Evolutionary conservation across 2,888 invertebrate species (phyloP).

Genomic region (Parnassius orleans): DNA sequence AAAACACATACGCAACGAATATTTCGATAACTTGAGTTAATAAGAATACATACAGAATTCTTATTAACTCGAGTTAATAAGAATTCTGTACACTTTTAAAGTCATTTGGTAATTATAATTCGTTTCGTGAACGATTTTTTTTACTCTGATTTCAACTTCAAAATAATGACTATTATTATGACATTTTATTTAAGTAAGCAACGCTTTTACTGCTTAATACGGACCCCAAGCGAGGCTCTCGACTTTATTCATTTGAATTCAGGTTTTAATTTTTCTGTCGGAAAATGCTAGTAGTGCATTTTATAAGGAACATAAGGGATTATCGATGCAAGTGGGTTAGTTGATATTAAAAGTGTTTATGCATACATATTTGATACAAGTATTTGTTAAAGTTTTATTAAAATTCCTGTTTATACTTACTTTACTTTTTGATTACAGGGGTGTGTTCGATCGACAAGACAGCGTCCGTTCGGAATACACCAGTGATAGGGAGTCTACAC

Average conservation of each 20-base stretch:
- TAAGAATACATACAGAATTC: too few species aligned
- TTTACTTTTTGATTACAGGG: constrained; percentile 72
- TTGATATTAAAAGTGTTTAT: too few species aligned
- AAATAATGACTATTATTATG: constrained; percentile 25
- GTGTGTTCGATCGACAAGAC: constrained; percentile 93
- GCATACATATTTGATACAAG: too few species aligned
- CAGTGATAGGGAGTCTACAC: constrained; percentile 91
- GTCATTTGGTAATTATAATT: constrained; percentile 11
- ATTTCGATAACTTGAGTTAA: too few species aligned
- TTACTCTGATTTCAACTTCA: constrained; percentile 13
- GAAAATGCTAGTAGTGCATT: not conserved
- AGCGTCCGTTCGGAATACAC: constrained; percentile 94
- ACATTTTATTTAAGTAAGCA: constrained; percentile 11
- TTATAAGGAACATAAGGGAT: too few species aligned
- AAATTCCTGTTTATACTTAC: too few species aligned
- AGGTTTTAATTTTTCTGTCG: not conserved
- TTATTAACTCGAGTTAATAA: too few species aligned
- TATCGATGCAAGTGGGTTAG: too few species aligned
- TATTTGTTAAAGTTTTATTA: constrained; percentile 35
- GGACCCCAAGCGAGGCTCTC: constrained; percentile 5
- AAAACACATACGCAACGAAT: too few species aligned
- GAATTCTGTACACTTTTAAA: not conserved
- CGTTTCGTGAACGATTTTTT: constrained; percentile 10
- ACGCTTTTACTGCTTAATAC: constrained; percentile 20
- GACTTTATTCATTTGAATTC: constrained; percentile 16